Conservation (phyloP, 2,888 invertebrate species). For the Hipparchia semele region DNA sequence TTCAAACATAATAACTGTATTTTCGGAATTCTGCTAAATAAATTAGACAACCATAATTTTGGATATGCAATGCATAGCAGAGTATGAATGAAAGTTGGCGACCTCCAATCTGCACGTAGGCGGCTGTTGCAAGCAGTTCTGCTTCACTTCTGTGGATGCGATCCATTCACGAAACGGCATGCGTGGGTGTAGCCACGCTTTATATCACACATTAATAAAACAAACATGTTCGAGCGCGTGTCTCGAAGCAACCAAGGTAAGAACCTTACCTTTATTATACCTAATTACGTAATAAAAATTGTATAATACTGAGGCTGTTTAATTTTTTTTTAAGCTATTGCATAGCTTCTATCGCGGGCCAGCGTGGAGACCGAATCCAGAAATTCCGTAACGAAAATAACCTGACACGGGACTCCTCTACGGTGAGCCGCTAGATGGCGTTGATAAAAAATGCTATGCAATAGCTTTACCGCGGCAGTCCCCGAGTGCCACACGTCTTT, state of each 20-base stretch:
- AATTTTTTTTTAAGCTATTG: no score
- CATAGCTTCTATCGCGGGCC: no score
- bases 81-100: constrained; percentile 81
- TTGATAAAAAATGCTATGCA: no score
- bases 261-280: constrained; percentile 10
- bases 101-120: constrained; percentile 75
- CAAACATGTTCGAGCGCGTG: constrained; percentile 41
- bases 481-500: no score
- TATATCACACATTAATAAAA: constrained; percentile 55
- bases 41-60: constrained; percentile 33
- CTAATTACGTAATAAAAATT: constrained; percentile 15
- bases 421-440: no score
- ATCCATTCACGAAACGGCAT: constrained; percentile 69
- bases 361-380: no score
- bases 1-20: not conserved
- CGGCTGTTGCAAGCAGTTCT: constrained; percentile 68
- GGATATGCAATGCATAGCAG: constrained; percentile 38
- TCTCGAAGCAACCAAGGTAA: constrained; percentile 29
- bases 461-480: no score
- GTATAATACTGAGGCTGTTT: not conserved
- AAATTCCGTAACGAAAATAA: no score
- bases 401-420: no score
- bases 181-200: constrained; percentile 57
- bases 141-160: constrained; percentile 44
- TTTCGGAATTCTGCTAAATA: not conserved